Evolutionary conservation across 2,797 vertebrate species (phyloP), one percentile per base, ranked within the genome.

Genomic region (Lithobates pipiens): DNA sequence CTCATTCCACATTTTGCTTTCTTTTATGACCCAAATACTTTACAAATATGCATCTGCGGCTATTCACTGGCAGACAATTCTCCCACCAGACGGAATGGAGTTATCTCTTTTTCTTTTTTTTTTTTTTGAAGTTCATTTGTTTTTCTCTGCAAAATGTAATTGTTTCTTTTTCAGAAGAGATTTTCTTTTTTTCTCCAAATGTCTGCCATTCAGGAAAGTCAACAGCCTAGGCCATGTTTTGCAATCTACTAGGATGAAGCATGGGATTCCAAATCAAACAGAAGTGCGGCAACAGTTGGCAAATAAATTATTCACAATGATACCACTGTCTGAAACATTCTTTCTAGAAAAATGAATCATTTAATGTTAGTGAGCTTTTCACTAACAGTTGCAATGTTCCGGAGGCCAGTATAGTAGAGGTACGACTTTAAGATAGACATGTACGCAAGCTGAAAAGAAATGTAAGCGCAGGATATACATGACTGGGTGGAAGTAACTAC

Each of bases 181-280:
- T 61, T 85, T 85, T 76, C 4, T 80, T 65, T 9, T 80, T 65
- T 9, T 70, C 76, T 86, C 78, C 54, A 88, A 87, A 69, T 83
- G 85, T 88, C 5, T 86, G 77, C 32, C 88, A 77, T 80, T 57
- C 80, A 75, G 85, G 74, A 39, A 77, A 84, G 80, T 68, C 85
- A 83, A 1, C 88, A 89, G 84, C 81, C 85, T 90, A 83, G 85
- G 76, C 85, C 91, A 82, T 73, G 83, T 91, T 91, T 90, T 82
- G 88, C 80, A 89, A 67, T 88, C 67, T 76, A 3, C 18, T 73
- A 87, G 65, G 88, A 86, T 85, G 89, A 88, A 90, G 88, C 88
- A 72, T 75, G 21, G 63, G 39, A 83, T 86, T 15, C 9, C 63
- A 89, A 89, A 27, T 77, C 39, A 80, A 90, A 86, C 83, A 34